Evolutionary conservation across 2,797 vertebrate species (phyloP).

Genomic region (Carduelis carduelis): DNA sequence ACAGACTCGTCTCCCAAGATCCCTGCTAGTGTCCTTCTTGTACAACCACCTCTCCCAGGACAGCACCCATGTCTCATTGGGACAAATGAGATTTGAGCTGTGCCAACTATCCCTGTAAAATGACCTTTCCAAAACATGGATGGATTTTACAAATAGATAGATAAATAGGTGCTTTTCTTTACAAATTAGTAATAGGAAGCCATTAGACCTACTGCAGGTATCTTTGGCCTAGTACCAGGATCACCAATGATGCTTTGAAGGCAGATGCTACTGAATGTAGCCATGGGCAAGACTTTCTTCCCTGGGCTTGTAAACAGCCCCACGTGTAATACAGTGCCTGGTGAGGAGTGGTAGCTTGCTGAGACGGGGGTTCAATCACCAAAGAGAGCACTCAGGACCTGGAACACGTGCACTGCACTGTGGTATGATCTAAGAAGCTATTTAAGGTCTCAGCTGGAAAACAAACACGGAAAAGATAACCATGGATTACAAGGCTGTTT

Average conservation of each 20-base stretch:
- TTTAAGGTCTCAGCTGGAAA: conserved; percentile 28
- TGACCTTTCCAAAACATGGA: not conserved
- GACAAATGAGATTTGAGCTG: not conserved
- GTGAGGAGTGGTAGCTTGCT: not conserved
- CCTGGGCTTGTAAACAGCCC: not conserved
- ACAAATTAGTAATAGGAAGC: not conserved
- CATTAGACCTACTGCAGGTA: not conserved
- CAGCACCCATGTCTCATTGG: not conserved
- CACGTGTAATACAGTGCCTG: not conserved
- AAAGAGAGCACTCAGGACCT: not conserved
- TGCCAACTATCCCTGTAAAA: not conserved
- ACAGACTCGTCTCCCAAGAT: not conserved
- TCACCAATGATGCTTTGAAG: not conserved
- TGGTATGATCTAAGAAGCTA: not conserved
- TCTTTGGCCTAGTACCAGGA: not conserved
- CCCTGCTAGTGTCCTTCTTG: not conserved
- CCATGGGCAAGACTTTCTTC: not conserved
- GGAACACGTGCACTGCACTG: not conserved
- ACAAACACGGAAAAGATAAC: conserved; percentile 11
- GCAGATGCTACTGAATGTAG: not conserved
- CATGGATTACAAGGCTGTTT: not conserved
- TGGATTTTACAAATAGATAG: not conserved
- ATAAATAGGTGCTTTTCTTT: not conserved
- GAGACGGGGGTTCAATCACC: not conserved
- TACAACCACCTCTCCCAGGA: not conserved